Evolutionary conservation across 2,113 vertebrate species (phyloP), one percentile per base, ranked within the genome.

Genomic region (Clarias macrocephalus): DNA sequence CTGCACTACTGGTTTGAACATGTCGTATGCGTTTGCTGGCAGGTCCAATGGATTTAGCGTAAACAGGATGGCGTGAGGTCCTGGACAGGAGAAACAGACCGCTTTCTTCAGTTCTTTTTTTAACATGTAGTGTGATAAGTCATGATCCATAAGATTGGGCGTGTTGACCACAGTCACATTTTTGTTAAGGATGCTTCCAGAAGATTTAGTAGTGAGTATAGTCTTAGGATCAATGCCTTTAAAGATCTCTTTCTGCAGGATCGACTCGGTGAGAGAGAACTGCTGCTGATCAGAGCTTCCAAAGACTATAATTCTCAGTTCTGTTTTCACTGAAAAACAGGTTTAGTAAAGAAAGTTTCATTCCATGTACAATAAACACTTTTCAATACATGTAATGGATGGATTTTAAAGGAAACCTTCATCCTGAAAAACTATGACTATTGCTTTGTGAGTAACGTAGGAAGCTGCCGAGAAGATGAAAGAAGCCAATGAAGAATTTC

Each of bases 61-160:
- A 7, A 89, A 42, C 13, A 91, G 7, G 6, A 88, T 7, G 75
- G 81, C 84, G 48, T 84, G 86, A 52, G 90, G 90, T 2, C 89
- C 88, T 25, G 89, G 90, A 72, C 86, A 87, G 56, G 88, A 89
- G 66, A 90, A 90, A 83, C 88, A 91, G 33, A 91, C 77, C 3
- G 88, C 87, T 63, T 87, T 86, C 79, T 63, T 72, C 19, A 91
- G 10, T 80, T 90, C 89, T 63, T 59, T 82, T 72, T 90, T 82
- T 30, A 65, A 30, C 6, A 25, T 19, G 30, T 75, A 57, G 3
- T 86, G 73, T 0, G 70, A 30, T n/a, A 88, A 62, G 19, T 60
- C 23, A 52, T 68, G 83, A 15, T 82, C 33, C 1, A 65, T 79
- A 11, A 88, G 62, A 60, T 90, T 89, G 85, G 89, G 72, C 1